These are phyloP conservation scores for Neodiprion lecontei DNA, from an alignment of 1,140 invertebrate species.

Conservation along the genomic window DNA sequence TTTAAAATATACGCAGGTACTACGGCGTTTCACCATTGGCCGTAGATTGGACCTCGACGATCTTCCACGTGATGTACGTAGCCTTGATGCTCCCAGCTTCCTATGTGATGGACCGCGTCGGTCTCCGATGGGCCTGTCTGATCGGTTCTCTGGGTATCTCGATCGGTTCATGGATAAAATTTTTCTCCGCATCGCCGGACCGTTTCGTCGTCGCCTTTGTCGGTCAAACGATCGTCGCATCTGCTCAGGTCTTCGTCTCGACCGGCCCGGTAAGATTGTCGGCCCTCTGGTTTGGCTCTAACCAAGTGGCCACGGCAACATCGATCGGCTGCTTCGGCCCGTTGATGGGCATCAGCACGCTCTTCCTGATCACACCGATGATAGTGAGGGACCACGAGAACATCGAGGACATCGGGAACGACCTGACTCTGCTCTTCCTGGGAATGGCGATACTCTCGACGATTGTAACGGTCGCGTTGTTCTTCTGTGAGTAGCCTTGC, in stretches of 20 bases:
- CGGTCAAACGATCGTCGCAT: slow-evolving; percentile 71
- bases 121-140: slow-evolving; percentile 39
- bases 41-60: slow-evolving; percentile 65
- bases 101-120: slow-evolving; percentile 31
- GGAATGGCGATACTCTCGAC: slow-evolving; percentile 70
- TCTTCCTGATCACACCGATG: slow-evolving; percentile 50
- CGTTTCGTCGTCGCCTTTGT: slow-evolving; percentile 67
- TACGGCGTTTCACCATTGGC: slow-evolving; percentile 54
- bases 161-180: slow-evolving; percentile 75
- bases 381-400: slow-evolving; percentile 51
- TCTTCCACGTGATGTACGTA: slow-evolving; percentile 34
- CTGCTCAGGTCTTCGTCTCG: slow-evolving; percentile 71
- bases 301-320: slow-evolving; percentile 74
- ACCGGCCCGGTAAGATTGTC: slow-evolving; percentile 73
- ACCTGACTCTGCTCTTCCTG: slow-evolving; percentile 51
- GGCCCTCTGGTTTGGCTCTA: slow-evolving; percentile 73
- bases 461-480: slow-evolving; percentile 53
- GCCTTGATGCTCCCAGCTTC: slow-evolving; percentile 35
- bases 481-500: slow-evolving; percentile 50
- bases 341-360: slow-evolving; percentile 64
- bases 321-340: slow-evolving; percentile 81
- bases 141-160: slow-evolving; percentile 43
- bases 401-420: slow-evolving; percentile 46
- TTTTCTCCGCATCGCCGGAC: slow-evolving; percentile 61
- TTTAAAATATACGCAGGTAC: slow-evolving; percentile 18